Evolutionary conservation across 2,113 vertebrate genomes (phyloP), one percentile per base, ranked within the genome.

Genomic region (Albula glossodonta): DNA sequence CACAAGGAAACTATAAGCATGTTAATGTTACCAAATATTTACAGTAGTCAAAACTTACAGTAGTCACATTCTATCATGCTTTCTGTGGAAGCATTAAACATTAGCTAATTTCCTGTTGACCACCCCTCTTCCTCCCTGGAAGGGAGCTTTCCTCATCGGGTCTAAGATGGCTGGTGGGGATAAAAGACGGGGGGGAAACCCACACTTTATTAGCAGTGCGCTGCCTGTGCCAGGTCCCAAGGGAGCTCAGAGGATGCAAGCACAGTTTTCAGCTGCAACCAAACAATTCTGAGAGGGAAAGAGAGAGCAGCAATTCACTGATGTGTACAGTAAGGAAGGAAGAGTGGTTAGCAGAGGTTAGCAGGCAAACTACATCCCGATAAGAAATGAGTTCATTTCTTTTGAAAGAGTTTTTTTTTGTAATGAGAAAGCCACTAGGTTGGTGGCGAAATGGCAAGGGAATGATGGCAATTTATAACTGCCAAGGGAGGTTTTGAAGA

Each of bases 71-170:
- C 3, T 70, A 19, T 8, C 19, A 70, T 70, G 19, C 6, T 0
- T n/a, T 70, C 15, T 48, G 78, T 9, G 48, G 78, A 17, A 41
- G 31, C 25, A n/a, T 5, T 80, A 5, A 2, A 48, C 17, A 31
- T 82, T 82, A 57, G 52, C 2, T 15, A n/a, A 57, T 52, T 84
- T 77, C 63, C 66, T 77, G 66, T 84, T 51, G 48, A 74, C 5
- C 83, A 74, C 22, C 6, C 12, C 48, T 11, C 83, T 84, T 84
- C 49, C 66, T 53, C 63, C 66, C 31, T 50, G 49, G 48, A 77
- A 51, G 41, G 66, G 60, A n/a, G 48, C 19, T 83, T 83, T 83
- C 57, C 82, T 48, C 17, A 70, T 83, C 31, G 41, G 53, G 8
- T 51, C 57, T 66, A 7, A 50, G 57, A 41, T 74, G 49, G 48